Evolutionary conservation across 2,113 vertebrate species (phyloP), one percentile per base, ranked within the genome.

Genomic region (Halichoerus grypus): DNA sequence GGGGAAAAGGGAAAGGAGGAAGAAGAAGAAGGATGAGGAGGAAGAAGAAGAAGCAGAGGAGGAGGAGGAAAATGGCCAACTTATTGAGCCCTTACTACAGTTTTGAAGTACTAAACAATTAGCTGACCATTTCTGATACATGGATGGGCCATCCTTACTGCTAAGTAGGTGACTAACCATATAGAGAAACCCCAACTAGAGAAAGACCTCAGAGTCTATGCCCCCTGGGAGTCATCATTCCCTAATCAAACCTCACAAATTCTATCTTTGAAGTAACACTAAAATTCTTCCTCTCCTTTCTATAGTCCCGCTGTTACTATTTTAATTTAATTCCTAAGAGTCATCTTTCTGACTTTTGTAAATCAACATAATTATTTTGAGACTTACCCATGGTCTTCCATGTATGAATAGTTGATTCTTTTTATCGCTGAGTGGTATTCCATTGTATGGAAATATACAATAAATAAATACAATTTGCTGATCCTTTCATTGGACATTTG

Each of bases 291-390:
- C 59, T 91, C 24, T 94, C 26, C 49, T 77, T 11, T 84, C 15
- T 77, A 33, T n/a, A 10, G 11, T 33, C 24, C 36, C 24, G 61
- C 9, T n/a, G 16, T 55, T 67, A 22, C 18, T n/a, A 31, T 7
- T 12, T 55, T 69, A 80, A 81, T 42, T 90, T 22, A 81, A 31
- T 94, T 86, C 67, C 22, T 57, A 49, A 88, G 24, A 85, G 57
- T 57, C 39, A 42, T 1, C 33, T 59, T 77, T 67, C 53, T 22
- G 18, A 80, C 49, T 88, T 84, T 4, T 71, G 83, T 88, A 95
- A 95, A 14, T 93, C 31, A 82, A 49, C 10, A 14, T 42, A 67
- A 59, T 94, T 84, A 71, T 39, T 72, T 55, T 94, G 80, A 94
- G 33, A 87, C n/a, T 59, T 57, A 49, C 2, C 21, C 53, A 77